Evolutionary conservation across 2,797 vertebrate genomes (phyloP).

Genomic region (Rhadinocentrus ornatus): DNA sequence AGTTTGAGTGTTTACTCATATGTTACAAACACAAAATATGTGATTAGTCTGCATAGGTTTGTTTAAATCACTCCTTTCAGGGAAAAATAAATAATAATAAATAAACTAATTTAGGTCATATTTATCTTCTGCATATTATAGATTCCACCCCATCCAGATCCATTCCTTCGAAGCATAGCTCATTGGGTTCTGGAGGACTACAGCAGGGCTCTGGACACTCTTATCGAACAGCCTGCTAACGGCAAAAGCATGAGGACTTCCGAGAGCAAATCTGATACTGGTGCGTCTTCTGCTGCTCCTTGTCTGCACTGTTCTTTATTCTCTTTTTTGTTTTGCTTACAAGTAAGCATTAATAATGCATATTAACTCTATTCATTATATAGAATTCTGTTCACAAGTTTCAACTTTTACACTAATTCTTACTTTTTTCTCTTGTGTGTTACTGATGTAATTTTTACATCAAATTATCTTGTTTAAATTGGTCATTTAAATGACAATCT

Average conservation of each 20-base stretch:
- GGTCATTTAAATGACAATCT: not conserved
- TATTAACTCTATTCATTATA: not conserved
- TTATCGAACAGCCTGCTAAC: slow-evolving; percentile 87
- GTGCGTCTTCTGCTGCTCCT: slow-evolving; percentile 35
- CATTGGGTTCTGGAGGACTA: slow-evolving; percentile 97
- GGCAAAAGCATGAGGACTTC: slow-evolving; percentile 44
- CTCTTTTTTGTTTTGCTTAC: not conserved
- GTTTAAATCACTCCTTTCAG: slow-evolving; percentile 23
- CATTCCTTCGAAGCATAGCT: slow-evolving; percentile 96
- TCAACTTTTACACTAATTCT: no score
- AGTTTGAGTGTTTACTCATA: not conserved
- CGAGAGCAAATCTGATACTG: slow-evolving; percentile 45
- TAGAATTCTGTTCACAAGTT: not conserved
- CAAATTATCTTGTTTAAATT: not conserved
- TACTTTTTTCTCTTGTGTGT: no score
- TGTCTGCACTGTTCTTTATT: slow-evolving; percentile 8
- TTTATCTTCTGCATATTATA: slow-evolving; percentile 44
- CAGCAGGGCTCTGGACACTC: slow-evolving; percentile 90
- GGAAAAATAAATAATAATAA: slow-evolving; percentile 11
- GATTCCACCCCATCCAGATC: slow-evolving; percentile 85
- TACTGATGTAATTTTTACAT: no score
- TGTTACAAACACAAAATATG: not conserved
- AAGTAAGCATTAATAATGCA: not conserved
- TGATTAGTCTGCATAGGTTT: slow-evolving; percentile 4
- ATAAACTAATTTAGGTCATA: slow-evolving; percentile 6